Evolutionary conservation across 2,888 invertebrate species (phyloP), one percentile per base, ranked within the genome.

Genomic region (Ecdyonurus torrentis): DNA sequence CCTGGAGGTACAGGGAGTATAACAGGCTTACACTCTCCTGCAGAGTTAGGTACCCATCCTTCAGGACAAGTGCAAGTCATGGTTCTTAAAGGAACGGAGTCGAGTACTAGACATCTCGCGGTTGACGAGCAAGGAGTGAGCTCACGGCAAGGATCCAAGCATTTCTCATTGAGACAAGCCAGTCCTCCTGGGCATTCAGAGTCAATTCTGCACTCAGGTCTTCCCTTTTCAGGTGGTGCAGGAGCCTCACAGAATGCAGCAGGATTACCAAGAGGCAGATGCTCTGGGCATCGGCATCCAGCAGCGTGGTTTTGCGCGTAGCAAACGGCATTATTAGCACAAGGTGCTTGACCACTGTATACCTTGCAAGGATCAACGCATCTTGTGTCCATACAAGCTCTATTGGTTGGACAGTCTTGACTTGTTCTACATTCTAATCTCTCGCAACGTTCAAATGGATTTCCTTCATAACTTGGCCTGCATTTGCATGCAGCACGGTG

Each of bases 1-100:
- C 89, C 89, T 2, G 85, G 76, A 18, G 74, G 72, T 5, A 73
- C 71, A 72, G 85, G 83, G 65, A 86, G 74, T 61, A 85, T 76
- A 25, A 87, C 83, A 63, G 86, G 83, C 70, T 82, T 84, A 71
- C 92, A 92, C 71, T 86, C 83, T 64, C 90, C 91, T 68, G 83
- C 83, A 67, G 85, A 79, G 70, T 90, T 86, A 0, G 90, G 89
- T 66, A 90, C 84, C 80, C 85, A 91, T 59, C 90, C 87, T 69
- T 88, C 87, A 0, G 91, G 89, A 70, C 92, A 92, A 64, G 89
- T 87, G 72, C 92, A 93, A 59, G 89, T 86, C 83, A 93, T 85
- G 2, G 92, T 92, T 67, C 91, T 79, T 62, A 92, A 87, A 23
- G 92, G 92, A 53, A 87, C 79, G 64, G 91, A 91, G 70, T 93